These are phyloP conservation scores for Arbacia lixula DNA, from an alignment of 53 echinoderm and acorn worm genomes.

Conservation along the genomic window DNA sequence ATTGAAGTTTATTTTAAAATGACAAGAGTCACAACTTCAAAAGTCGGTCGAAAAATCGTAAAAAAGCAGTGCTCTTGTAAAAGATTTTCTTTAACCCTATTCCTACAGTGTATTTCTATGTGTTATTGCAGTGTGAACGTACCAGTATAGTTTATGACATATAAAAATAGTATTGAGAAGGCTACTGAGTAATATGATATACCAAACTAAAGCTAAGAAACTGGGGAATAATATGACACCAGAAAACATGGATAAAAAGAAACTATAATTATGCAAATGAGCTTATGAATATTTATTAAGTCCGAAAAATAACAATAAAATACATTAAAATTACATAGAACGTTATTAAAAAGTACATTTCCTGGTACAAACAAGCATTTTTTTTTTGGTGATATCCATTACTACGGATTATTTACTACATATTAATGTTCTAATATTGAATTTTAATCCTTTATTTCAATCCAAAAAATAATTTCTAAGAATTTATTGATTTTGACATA, in stretches of 20 bases:
- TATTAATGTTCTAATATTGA: slow-evolving; percentile 15
- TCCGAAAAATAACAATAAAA: neutral
- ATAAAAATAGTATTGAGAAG: slow-evolving; percentile 12
- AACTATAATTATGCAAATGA: too few species aligned
- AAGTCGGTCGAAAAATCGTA: too few species aligned
- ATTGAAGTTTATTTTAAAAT: too few species aligned
- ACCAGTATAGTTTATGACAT: slow-evolving; percentile 16
- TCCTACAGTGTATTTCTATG: slow-evolving; percentile 12
- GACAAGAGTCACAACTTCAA: too few species aligned
- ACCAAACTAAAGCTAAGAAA: neutral
- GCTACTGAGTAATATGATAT: neutral
- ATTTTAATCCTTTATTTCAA: neutral
- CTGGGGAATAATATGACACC: slow-evolving; percentile 21
- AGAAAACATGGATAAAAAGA: neutral
- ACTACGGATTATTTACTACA: neutral
- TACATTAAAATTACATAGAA: neutral
- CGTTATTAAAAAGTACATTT: neutral
- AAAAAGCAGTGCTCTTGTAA: too few species aligned
- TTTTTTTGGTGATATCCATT: slow-evolving; percentile 14
- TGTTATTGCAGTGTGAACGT: slow-evolving; percentile 13
- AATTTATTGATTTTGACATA: neutral
- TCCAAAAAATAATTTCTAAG: neutral
- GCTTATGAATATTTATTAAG: slow-evolving; percentile 16
- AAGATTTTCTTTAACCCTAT: too few species aligned
- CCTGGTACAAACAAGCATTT: neutral